Evolutionary conservation across 2,888 invertebrate species (phyloP).

Genomic region (Lycophotia porphyrea): DNA sequence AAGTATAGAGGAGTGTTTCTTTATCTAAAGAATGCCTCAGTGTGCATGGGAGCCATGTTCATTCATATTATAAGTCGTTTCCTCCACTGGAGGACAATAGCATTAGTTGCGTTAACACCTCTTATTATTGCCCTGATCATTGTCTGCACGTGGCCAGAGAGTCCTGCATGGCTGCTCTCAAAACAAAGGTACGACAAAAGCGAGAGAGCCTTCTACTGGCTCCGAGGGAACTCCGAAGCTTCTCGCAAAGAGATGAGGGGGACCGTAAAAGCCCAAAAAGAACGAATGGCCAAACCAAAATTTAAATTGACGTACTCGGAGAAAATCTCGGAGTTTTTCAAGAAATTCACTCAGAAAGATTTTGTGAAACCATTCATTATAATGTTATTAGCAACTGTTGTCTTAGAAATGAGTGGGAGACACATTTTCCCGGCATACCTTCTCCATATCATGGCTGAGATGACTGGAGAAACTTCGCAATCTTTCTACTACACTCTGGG

Average conservation of each 20-base stretch:
- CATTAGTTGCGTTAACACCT: slow-evolving; percentile 63
- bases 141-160: slow-evolving; percentile 68
- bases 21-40: slow-evolving; percentile 61
- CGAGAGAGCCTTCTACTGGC: slow-evolving; percentile 80
- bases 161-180: slow-evolving; percentile 66
- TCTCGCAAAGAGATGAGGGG: slow-evolving; percentile 69
- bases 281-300: slow-evolving; percentile 29
- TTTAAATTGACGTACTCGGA: slow-evolving; percentile 5
- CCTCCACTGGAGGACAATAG: slow-evolving; percentile 67
- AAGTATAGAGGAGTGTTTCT: slow-evolving; percentile 89
- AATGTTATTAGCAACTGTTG: slow-evolving; percentile 65
- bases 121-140: slow-evolving; percentile 48
- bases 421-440: slow-evolving; percentile 76
- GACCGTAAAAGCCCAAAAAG: slow-evolving; percentile 57
- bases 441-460: slow-evolving; percentile 68
- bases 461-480: slow-evolving; percentile 69
- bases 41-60: slow-evolving; percentile 57
- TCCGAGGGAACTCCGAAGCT: slow-evolving; percentile 85
- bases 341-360: slow-evolving; percentile 56
- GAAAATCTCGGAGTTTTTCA: slow-evolving; percentile 31
- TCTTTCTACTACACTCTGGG: slow-evolving; percentile 73
- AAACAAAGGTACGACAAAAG: slow-evolving; percentile 59
- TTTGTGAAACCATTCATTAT: slow-evolving; percentile 70
- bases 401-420: slow-evolving; percentile 74
- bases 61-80: slow-evolving; percentile 65